These are phyloP conservation scores for Junonia oenone DNA, from an alignment of 2,888 invertebrate species.

Conservation along the genomic window DNA sequence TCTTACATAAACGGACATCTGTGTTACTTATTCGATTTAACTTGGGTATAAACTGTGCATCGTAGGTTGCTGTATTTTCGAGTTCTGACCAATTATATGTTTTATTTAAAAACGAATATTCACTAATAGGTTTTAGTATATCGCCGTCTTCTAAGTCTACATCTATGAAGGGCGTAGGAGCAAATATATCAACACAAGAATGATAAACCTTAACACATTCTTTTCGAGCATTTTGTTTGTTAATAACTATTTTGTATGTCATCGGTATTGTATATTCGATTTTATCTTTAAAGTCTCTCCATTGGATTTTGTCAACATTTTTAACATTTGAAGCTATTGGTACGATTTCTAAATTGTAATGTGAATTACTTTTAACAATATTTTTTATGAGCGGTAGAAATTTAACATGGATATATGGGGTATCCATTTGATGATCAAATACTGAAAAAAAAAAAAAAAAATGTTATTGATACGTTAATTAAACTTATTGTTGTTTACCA, in stretches of 20 bases:
- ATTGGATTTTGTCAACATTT: conserved; percentile 56
- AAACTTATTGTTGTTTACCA: no score
- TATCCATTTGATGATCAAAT: conserved; percentile 43
- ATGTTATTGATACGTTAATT: no score
- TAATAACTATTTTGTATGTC: conserved; percentile 57
- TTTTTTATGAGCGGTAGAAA: conserved; percentile 53
- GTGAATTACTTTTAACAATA: conserved; percentile 38
- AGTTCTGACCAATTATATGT: conserved; percentile 22
- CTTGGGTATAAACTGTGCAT: neutral
- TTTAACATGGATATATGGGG: conserved; percentile 51
- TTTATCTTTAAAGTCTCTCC: conserved; percentile 43
- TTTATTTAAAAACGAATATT: conserved; percentile 43
- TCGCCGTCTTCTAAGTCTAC: conserved; percentile 41
- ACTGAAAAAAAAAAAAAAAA: conserved; percentile 32
- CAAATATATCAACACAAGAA: conserved; percentile 61
- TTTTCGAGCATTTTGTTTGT: conserved; percentile 36
- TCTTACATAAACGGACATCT: neutral
- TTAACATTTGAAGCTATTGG: conserved; percentile 53
- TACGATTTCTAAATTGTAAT: conserved; percentile 57
- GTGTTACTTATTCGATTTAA: neutral
- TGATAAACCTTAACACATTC: conserved; percentile 48
- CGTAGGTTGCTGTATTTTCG: neutral
- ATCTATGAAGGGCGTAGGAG: conserved; percentile 30
- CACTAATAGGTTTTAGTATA: conserved; percentile 48
- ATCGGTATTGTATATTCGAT: conserved; percentile 61